phyloP scores from a whole-genome alignment of 2,888 invertebrate genomes.

The Diploptera punctata region DNA sequence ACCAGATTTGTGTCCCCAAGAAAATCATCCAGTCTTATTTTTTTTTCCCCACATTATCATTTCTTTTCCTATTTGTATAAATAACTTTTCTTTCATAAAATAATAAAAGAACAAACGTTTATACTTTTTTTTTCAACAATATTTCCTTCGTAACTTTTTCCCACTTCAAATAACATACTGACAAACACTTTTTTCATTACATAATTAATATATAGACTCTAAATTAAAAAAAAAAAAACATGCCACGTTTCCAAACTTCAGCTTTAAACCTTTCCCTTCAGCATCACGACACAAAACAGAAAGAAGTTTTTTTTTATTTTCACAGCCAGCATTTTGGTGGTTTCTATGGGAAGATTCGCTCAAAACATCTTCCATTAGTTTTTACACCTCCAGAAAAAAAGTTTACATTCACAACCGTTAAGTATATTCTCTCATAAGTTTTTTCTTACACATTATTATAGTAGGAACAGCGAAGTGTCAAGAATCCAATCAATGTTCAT shows the following conservation, averaged over 20 bases:
- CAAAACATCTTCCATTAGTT: constrained; percentile 25
- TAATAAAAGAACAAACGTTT: constrained; percentile 34
- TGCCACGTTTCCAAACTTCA: constrained; percentile 5
- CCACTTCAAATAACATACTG: constrained; percentile 9
- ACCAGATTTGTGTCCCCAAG: constrained; percentile 31
- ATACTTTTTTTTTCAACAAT: constrained; percentile 28
- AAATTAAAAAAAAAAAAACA: constrained; percentile 30
- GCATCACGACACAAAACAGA: constrained; percentile 27
- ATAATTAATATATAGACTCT: constrained; percentile 35
- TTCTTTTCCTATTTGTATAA: constrained; percentile 28
- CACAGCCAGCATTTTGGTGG: constrained; percentile 44
- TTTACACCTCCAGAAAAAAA: constrained; percentile 36
- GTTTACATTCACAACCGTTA: constrained; percentile 40
- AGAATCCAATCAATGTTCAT: constrained; percentile 8
- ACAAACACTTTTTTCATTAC: constrained; percentile 29
- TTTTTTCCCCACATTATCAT: constrained; percentile 25
- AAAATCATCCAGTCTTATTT: constrained; percentile 20
- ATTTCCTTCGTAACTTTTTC: constrained; percentile 11
- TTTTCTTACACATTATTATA: constrained; percentile 27
- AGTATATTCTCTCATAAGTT: constrained; percentile 35
- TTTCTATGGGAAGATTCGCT: constrained; percentile 33
- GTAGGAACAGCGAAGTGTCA: constrained; percentile 36
- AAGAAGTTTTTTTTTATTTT: constrained; percentile 37
- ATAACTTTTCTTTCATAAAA: constrained; percentile 37
- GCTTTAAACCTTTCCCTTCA: constrained; percentile 3